Percentiles rank a stretch among this genome's conserved stretches.
Conservation (phyloP, 2,797 vertebrate genomes). For the Muraenolepis orangiensis region DNA sequence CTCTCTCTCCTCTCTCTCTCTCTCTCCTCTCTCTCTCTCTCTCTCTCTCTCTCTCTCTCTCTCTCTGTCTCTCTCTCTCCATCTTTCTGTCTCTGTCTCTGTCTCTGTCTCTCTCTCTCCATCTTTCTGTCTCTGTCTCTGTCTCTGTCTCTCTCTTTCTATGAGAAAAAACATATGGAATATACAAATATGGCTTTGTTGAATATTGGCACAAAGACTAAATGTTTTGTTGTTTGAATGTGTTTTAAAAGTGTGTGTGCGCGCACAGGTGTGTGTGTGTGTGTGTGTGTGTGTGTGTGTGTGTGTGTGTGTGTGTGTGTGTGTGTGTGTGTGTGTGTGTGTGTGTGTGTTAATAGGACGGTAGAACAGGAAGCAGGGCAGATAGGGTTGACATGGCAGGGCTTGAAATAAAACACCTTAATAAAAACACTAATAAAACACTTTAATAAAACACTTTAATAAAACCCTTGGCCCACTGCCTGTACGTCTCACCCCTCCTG, state of each 20-base stretch:
- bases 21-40: background rate
- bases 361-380: conserved; percentile 5
- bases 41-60: background rate
- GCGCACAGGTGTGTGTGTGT: background rate
- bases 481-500: background rate
- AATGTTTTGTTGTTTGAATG: background rate
- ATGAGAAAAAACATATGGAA: background rate
- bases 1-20: too few relatives aligned
- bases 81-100: too few relatives aligned
- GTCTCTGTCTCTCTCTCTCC: background rate
- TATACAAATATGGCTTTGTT: conserved; percentile 1
- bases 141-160: background rate
- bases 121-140: background rate
- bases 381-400: conserved; percentile 11
- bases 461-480: too few relatives aligned
- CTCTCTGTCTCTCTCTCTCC: background rate
- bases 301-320: background rate
- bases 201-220: background rate
- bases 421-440: background rate
- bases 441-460: background rate
- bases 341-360: background rate
- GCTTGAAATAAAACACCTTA: background rate
- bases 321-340: conserved; percentile 4
- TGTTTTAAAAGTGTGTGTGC: background rate
- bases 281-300: background rate